These are phyloP conservation scores for Zaprionus lineosus DNA, from an alignment of 2,888 invertebrate genomes.

Conservation along the genomic window DNA sequence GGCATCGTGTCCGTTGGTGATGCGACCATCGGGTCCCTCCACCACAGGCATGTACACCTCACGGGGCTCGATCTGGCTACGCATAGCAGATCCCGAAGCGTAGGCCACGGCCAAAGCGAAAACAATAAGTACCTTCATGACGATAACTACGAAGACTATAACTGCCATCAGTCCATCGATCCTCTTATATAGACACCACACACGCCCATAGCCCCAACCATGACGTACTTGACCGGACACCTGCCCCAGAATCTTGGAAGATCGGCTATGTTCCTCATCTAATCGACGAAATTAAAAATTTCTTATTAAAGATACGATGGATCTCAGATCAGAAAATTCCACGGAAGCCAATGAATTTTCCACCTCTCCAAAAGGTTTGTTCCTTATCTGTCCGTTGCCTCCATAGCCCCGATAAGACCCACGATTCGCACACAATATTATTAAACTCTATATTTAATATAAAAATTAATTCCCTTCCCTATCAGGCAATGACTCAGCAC, in stretches of 20 bases:
- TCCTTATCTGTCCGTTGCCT: too few relatives aligned
- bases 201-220: not conserved
- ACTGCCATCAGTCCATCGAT: not conserved
- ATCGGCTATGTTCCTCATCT: too few relatives aligned
- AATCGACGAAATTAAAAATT: constrained; percentile 36
- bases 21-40: constrained; percentile 57
- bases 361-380: too few relatives aligned
- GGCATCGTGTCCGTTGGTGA: constrained; percentile 67
- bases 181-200: constrained; percentile 22
- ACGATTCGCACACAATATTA: too few relatives aligned
- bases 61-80: constrained; percentile 27
- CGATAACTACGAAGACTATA: constrained; percentile 32
- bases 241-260: too few relatives aligned
- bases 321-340: too few relatives aligned
- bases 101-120: constrained; percentile 67
- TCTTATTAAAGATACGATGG: too few relatives aligned
- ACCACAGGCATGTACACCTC: constrained; percentile 38
- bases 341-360: too few relatives aligned
- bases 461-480: too few relatives aligned
- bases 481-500: too few relatives aligned
- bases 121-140: constrained; percentile 71
- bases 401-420: too few relatives aligned
- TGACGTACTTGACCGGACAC: constrained; percentile 33
- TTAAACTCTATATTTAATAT: too few relatives aligned
- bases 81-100: constrained; percentile 60